Percentiles rank a stretch among this genome's conserved stretches.
Evolutionary conservation across 2,797 vertebrate genomes (phyloP).

Genomic region (Thripadectes ignobilis): DNA sequence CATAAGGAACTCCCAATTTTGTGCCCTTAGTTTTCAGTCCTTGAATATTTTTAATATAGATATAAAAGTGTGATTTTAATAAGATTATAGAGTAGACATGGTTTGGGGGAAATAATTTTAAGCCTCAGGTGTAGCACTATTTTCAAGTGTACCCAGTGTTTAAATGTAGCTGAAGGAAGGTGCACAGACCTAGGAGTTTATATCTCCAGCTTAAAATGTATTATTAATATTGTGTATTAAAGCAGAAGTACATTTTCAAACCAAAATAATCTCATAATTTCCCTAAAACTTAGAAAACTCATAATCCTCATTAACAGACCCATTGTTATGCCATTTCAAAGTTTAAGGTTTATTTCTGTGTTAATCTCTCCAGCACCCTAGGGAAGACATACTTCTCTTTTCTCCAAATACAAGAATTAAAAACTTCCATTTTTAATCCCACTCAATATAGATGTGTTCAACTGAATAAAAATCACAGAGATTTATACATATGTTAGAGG

Average conservation of each 20-base stretch:
- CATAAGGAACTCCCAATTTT: neutral
- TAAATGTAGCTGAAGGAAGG: neutral
- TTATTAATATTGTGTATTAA: neutral
- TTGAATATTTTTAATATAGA: neutral
- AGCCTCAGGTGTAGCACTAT: neutral
- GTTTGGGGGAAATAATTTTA: neutral
- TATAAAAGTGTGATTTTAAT: neutral
- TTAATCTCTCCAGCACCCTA: neutral
- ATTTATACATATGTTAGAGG: neutral
- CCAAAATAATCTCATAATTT: neutral
- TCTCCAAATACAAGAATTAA: neutral
- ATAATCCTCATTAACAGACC: neutral
- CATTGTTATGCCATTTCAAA: accelerated
- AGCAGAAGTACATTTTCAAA: neutral
- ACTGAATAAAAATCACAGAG: neutral
- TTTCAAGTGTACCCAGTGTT: neutral
- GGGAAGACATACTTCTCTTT: neutral
- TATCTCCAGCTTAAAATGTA: neutral
- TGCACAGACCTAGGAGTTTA: neutral
- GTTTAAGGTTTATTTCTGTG: neutral
- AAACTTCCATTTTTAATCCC: neutral
- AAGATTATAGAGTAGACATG: neutral
- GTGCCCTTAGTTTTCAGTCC: neutral
- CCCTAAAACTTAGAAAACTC: neutral
- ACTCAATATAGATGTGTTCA: neutral